Conservation (phyloP, 2,797 vertebrate species). For the Parambassis ranga region DNA sequence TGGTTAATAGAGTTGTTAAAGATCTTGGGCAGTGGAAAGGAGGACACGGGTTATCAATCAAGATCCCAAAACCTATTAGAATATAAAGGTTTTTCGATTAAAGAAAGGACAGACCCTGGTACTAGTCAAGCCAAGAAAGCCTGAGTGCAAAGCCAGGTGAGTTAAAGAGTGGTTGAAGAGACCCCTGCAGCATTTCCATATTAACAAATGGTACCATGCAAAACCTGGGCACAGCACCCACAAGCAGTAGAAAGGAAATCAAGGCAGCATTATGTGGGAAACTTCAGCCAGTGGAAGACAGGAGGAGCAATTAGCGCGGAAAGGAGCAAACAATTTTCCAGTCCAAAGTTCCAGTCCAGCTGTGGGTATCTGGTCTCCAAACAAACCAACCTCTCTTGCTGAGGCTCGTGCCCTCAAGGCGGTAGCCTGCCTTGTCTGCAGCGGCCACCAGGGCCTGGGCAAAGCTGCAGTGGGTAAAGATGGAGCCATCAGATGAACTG, state of each 20-base stretch:
- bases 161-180: slow-evolving; percentile 17
- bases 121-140: slow-evolving; percentile 29
- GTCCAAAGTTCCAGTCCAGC: slow-evolving; percentile 29
- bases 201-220: slow-evolving; percentile 62
- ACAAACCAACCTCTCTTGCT: slow-evolving; percentile 95
- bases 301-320: slow-evolving; percentile 49
- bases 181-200: slow-evolving; percentile 42
- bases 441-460: slow-evolving; percentile 95
- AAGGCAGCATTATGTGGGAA: slow-evolving; percentile 6
- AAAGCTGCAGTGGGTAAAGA: slow-evolving; percentile 97
- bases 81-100: slow-evolving; percentile 23
- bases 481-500: slow-evolving; percentile 95
- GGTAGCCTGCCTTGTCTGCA: slow-evolving; percentile 97
- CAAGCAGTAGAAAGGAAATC: slow-evolving; percentile 52
- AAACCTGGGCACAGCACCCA: slow-evolving; percentile 29
- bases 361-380: slow-evolving; percentile 15
- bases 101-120: background rate
- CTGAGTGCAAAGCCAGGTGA: slow-evolving; percentile 22
- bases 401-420: slow-evolving; percentile 93
- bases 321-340: slow-evolving; percentile 30
- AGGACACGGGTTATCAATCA: slow-evolving; percentile 34
- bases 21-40: slow-evolving; percentile 6
- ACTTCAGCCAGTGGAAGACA: slow-evolving; percentile 35
- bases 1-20: slow-evolving; percentile 48
- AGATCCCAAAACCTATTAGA: slow-evolving; percentile 34